Base-by-base conservation (phyloP, 1,140 invertebrate species). In the Geopemphigus sp. region DNA sequence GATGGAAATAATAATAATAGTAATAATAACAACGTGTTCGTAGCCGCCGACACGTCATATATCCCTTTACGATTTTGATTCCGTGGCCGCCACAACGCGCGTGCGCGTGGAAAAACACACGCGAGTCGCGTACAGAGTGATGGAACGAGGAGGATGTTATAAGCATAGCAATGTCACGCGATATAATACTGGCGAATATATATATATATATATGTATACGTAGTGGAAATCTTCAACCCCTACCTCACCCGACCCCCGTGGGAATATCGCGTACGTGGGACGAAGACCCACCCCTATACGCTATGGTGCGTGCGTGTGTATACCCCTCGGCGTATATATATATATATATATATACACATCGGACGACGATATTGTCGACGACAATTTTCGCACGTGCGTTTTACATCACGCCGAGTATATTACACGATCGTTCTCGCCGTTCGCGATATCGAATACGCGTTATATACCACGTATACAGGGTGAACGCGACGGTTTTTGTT, bases 1-100 rank as follows among this genome's bases (percentile, higher is more conserved):
- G 73, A 78, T 61, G 39, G 57, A 78, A 78, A 78, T 78, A 78
- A 78, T 78, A 78, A 76, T 76, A 76, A 76, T 50, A 50, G 50
- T 50, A 50, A 70, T 70, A 70, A 68, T 74, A 74, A 74, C 72
- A 74, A 74, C 72, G 54, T 74, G 72, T 74, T 74, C 54, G 32
- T 32, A 11, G 73, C 73, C 73, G 22, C 59, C 32, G 32, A 39
- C 32, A 39, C 32, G 32, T 39, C 73, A 78, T 56, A 61, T 78
- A 61, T 78, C 73, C 73, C 73, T 78, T 39, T 78, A 56, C 14
- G 64, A 15, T 74, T 59, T 74, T 61, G 73, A 78, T 78, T 78
- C 73, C 73, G 32, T 24, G 12, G 73, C 22, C 19, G 14, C 19
- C 50, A 32, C 70, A 61, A n/a, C n/a, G n/a, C 54, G 29, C 29